These are phyloP conservation scores for Coreoperca whiteheadi DNA, from an alignment of 2,113 vertebrate genomes.

Conservation along the genomic window DNA sequence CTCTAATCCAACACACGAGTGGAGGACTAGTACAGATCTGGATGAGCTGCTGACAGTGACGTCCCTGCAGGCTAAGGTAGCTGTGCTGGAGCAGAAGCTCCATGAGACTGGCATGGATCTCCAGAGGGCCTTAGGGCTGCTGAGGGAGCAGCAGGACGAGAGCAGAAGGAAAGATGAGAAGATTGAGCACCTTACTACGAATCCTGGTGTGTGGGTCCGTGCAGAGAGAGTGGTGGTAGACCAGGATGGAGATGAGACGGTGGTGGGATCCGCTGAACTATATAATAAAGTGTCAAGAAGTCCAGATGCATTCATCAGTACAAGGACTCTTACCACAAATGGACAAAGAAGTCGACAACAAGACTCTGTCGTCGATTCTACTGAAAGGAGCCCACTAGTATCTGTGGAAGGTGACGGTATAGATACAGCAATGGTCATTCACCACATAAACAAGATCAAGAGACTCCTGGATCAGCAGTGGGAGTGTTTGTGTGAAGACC, in stretches of 20 bases:
- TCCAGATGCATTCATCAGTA: background rate
- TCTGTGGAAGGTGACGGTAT: slow-evolving; percentile 67
- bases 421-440: slow-evolving; percentile 61
- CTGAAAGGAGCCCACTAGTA: background rate
- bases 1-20: slow-evolving; percentile 63
- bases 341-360: slow-evolving; percentile 22
- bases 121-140: slow-evolving; percentile 74
- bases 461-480: slow-evolving; percentile 94
- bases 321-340: slow-evolving; percentile 12
- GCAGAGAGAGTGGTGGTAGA: slow-evolving; percentile 55
- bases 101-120: slow-evolving; percentile 85
- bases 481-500: slow-evolving; percentile 88
- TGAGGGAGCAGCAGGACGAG: slow-evolving; percentile 86
- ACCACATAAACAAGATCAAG: slow-evolving; percentile 91
- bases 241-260: slow-evolving; percentile 36
- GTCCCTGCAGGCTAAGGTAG: slow-evolving; percentile 86
- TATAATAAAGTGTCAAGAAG: slow-evolving; percentile 6
- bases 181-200: slow-evolving; percentile 83
- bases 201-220: slow-evolving; percentile 73
- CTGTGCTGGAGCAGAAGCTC: slow-evolving; percentile 87
- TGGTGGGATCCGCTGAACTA: slow-evolving; percentile 37
- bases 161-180: slow-evolving; percentile 84
- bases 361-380: background rate
- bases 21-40: slow-evolving; percentile 79
- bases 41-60: slow-evolving; percentile 76